phyloP scores from a whole-genome alignment of 2,888 invertebrate species.

The Lathronympha strigana region DNA sequence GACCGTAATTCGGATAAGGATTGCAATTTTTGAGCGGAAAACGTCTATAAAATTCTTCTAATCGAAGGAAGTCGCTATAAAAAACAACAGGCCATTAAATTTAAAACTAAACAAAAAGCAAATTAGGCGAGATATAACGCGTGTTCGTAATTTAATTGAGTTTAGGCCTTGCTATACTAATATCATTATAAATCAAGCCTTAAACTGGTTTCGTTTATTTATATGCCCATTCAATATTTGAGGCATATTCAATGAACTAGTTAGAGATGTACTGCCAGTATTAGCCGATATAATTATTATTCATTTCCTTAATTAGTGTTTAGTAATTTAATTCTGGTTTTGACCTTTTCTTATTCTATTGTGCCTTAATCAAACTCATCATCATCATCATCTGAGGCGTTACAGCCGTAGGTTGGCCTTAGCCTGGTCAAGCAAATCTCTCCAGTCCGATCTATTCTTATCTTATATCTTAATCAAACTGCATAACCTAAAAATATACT shows the following conservation, averaged over 20 bases:
- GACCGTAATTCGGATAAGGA: no score
- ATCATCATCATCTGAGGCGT: no score
- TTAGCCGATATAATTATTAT: not conserved
- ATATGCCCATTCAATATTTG: constrained; percentile 14
- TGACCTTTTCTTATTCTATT: no score
- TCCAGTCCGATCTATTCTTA: no score
- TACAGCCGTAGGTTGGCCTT: no score
- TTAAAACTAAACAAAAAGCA: constrained; percentile 11
- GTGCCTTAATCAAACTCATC: no score
- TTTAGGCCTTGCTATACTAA: constrained; percentile 27
- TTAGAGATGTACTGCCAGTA: constrained; percentile 5
- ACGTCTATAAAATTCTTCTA: not conserved
- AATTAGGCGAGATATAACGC: constrained; percentile 5
- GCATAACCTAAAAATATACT: no score
- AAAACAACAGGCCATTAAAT: not conserved
- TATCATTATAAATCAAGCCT: constrained; percentile 25
- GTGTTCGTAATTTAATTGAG: constrained; percentile 7
- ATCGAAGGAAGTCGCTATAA: not conserved
- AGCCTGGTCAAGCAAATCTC: no score
- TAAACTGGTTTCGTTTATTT: constrained; percentile 28
- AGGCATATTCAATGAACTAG: not conserved
- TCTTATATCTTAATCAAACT: no score
- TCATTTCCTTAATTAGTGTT: no score
- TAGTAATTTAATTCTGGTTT: no score
- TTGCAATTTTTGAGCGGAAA: no score